Evolutionary conservation across 2,113 vertebrate genomes (phyloP).

Genomic region (Halichoerus grypus): DNA sequence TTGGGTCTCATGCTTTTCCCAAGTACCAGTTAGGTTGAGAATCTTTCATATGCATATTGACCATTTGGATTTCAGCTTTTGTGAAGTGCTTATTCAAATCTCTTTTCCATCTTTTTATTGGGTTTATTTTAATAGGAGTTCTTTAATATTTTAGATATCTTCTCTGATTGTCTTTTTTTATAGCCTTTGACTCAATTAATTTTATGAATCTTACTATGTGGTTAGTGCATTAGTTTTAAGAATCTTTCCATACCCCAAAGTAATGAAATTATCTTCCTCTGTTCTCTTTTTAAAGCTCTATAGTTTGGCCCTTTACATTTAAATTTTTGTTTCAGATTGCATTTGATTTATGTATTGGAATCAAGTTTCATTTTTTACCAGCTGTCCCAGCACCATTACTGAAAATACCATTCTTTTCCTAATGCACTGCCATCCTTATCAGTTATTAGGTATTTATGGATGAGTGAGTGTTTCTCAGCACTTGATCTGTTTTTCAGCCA

Average conservation of each 20-base stretch:
- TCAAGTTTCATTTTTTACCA: neutral
- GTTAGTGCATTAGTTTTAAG: neutral
- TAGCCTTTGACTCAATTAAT: constrained; percentile 16
- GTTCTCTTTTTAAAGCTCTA: neutral
- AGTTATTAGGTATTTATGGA: neutral
- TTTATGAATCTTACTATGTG: neutral
- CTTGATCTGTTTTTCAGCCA: neutral
- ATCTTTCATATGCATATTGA: neutral
- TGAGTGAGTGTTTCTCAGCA: neutral
- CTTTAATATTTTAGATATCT: neutral
- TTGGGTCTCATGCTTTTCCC: neutral
- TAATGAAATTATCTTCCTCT: neutral
- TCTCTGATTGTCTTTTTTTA: neutral
- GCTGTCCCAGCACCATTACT: neutral
- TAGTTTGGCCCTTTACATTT: neutral
- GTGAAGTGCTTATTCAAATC: neutral
- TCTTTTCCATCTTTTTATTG: neutral
- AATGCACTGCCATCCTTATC: neutral
- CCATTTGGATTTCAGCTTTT: constrained; percentile 12
- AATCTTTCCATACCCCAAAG: neutral
- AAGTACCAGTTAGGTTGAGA: neutral
- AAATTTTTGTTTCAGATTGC: neutral
- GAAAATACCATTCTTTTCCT: constrained; percentile 5
- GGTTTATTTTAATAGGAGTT: neutral
- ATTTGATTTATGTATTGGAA: neutral